phyloP scores from a whole-genome alignment of 1,140 invertebrate genomes.

The Andrena cerasifolii region DNA sequence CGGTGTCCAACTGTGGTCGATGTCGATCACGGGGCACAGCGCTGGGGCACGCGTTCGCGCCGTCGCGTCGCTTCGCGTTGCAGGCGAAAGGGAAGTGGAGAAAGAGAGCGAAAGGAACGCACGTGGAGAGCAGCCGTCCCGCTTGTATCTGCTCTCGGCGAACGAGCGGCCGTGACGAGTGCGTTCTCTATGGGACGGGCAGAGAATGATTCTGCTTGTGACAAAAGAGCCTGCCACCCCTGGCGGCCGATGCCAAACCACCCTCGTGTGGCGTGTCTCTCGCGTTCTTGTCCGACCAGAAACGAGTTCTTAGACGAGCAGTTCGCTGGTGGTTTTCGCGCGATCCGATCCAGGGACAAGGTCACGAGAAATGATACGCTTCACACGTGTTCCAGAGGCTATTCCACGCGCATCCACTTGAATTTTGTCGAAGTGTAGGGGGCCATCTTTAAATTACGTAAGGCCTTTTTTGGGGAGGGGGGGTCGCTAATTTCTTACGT shows the following conservation, averaged over 20 bases:
- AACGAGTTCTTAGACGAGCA: slow-evolving; percentile 45
- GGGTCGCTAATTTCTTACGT: too few relatives aligned
- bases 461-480: too few relatives aligned
- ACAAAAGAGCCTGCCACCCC: slow-evolving; percentile 76
- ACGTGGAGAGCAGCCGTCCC: slow-evolving; percentile 30
- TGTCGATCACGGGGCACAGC: slow-evolving; percentile 21
- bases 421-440: too few relatives aligned
- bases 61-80: slow-evolving; percentile 41
- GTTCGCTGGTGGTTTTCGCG: too few relatives aligned
- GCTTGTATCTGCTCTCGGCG: not conserved
- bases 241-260: slow-evolving; percentile 81
- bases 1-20: too few relatives aligned
- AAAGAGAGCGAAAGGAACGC: slow-evolving; percentile 49
- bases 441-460: too few relatives aligned
- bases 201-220: slow-evolving; percentile 72
- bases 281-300: slow-evolving; percentile 79
- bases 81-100: slow-evolving; percentile 46
- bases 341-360: too few relatives aligned
- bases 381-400: too few relatives aligned
- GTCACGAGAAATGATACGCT: too few relatives aligned
- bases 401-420: too few relatives aligned
- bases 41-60: slow-evolving; percentile 42
- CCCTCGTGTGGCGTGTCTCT: too few relatives aligned
- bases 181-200: slow-evolving; percentile 27
- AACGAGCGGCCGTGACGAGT: slow-evolving; percentile 16